These are phyloP conservation scores for Misgurnus anguillicaudatus DNA, from an alignment of 2,113 vertebrate genomes.

Conservation along the genomic window DNA sequence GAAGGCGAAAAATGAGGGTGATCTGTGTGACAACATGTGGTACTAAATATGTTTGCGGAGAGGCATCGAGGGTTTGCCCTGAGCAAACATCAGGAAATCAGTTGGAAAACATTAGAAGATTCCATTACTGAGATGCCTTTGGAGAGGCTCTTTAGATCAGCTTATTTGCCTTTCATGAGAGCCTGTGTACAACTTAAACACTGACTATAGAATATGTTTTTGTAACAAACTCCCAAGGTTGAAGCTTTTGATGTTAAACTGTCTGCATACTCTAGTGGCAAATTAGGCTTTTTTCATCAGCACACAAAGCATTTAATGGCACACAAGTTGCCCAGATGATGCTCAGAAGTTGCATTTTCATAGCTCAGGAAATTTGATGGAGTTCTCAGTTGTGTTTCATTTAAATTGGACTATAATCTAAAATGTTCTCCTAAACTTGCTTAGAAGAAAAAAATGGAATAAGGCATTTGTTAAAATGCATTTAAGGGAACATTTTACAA, in stretches of 20 bases:
- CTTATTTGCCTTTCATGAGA: slow-evolving; percentile 30
- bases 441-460: too few species aligned
- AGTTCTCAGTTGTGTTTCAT: too few species aligned
- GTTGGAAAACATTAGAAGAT: slow-evolving; percentile 41
- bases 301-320: too few species aligned
- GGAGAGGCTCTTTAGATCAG: slow-evolving; percentile 20
- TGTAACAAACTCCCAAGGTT: slow-evolving; percentile 1
- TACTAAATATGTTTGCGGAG: slow-evolving; percentile 51
- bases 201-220: slow-evolving; percentile 24
- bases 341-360: too few species aligned
- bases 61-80: slow-evolving; percentile 39
- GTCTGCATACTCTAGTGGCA: neutral
- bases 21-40: slow-evolving; percentile 45
- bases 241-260: neutral
- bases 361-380: too few species aligned
- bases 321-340: too few species aligned
- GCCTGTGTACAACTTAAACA: slow-evolving; percentile 7
- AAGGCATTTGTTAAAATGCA: too few species aligned
- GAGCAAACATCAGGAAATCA: slow-evolving; percentile 45
- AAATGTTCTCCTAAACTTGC: too few species aligned
- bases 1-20: slow-evolving; percentile 15
- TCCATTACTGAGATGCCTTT: slow-evolving; percentile 31
- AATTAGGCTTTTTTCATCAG: neutral
- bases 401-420: too few species aligned
- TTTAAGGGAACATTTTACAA: neutral